Evolutionary conservation across 1,140 invertebrate species (phyloP).

Genomic region (Drosophila sturtevanti): DNA sequence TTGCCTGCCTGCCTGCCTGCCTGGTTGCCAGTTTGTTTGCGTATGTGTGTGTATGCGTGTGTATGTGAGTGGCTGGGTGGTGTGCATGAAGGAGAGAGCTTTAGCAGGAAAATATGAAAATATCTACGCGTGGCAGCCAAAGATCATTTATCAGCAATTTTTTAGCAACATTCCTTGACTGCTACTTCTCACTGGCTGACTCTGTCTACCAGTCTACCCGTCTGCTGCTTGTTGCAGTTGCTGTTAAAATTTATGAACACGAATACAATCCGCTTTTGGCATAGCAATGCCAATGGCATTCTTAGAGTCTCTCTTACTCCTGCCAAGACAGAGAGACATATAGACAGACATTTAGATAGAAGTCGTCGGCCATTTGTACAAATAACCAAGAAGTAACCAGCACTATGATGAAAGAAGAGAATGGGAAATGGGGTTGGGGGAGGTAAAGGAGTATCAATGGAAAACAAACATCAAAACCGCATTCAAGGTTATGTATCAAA

Average conservation of each 20-base stretch:
- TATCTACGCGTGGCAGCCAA: conserved; percentile 68
- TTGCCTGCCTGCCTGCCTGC: background rate
- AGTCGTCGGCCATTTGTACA: conserved; percentile 74
- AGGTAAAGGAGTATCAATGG: conserved; percentile 50
- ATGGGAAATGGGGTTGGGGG: conserved; percentile 33
- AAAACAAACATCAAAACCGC: conserved; percentile 76
- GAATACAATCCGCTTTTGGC: conserved; percentile 55
- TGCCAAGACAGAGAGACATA: conserved; percentile 2
- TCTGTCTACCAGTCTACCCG: background rate
- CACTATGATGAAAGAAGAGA: background rate
- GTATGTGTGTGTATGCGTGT: background rate
- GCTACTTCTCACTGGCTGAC: conserved; percentile 28
- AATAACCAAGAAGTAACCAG: conserved; percentile 64
- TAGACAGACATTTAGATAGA: conserved; percentile 14
- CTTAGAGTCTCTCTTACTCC: conserved; percentile 13
- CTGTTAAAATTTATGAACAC: conserved; percentile 73
- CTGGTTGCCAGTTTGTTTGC: background rate
- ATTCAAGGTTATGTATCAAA: conserved; percentile 82
- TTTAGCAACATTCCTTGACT: conserved; percentile 62
- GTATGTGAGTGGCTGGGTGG: no score
- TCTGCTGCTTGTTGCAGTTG: conserved; percentile 19
- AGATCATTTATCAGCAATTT: conserved; percentile 80
- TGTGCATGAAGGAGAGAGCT: conserved; percentile 8
- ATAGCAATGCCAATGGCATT: conserved; percentile 52
- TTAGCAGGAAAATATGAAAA: conserved; percentile 77